A percentile compares a stretch with the other conserved stretches of the same genome.
phyloP scores from a whole-genome alignment of 2,888 invertebrate genomes.

The Tetragnatha montana region DNA sequence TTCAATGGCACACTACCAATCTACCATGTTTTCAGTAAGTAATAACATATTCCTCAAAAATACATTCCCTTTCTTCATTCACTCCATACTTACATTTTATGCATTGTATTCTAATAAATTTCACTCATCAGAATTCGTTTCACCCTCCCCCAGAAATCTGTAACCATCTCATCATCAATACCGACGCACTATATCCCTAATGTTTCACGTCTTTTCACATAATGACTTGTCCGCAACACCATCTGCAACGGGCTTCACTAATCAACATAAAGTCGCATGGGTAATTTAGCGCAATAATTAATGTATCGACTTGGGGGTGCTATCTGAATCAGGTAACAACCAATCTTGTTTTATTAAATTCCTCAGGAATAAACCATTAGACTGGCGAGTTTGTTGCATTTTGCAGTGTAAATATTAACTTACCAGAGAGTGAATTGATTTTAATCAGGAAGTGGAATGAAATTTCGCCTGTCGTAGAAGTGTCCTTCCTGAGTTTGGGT shows the following conservation, averaged over 20 bases:
- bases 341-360: conserved; percentile 47
- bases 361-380: conserved; percentile 17
- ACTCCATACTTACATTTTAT: no score
- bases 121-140: no score
- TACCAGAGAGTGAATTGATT: neutral
- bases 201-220: neutral
- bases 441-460: conserved; percentile 48
- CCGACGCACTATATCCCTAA: neutral
- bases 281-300: conserved; percentile 52
- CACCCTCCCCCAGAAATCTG: neutral
- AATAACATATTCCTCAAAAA: no score
- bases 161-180: neutral
- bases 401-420: conserved; percentile 33
- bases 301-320: conserved; percentile 42
- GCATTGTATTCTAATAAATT: no score
- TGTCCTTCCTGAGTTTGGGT: conserved; percentile 11
- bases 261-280: conserved; percentile 50
- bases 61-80: no score
- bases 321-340: conserved; percentile 18
- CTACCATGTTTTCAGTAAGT: no score
- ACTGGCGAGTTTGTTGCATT: conserved; percentile 5
- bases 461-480: conserved; percentile 11
- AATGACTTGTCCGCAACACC: conserved; percentile 16
- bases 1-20: no score
- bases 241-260: conserved; percentile 31